Conservation (phyloP, 2,113 vertebrate genomes). For the Leptocoma aspasia region DNA sequence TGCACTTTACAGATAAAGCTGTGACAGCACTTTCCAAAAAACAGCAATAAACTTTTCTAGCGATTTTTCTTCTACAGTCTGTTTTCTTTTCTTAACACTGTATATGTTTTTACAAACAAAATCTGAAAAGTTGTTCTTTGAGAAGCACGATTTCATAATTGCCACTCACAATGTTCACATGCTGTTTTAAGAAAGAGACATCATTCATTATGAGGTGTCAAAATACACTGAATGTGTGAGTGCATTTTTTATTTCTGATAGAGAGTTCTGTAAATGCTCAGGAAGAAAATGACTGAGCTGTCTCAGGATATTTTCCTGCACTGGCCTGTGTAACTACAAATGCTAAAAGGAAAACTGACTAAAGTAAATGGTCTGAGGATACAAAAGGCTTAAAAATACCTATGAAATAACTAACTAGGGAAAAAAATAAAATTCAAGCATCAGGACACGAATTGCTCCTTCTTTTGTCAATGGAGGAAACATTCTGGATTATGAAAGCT, state of each 20-base stretch:
- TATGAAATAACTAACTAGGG: background rate
- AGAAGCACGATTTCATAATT: background rate
- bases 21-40: background rate
- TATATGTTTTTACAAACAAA: background rate
- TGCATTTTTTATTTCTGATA: background rate
- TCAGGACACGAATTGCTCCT: background rate
- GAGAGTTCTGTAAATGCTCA: background rate
- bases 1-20: background rate
- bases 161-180: background rate
- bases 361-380: background rate
- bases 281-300: background rate
- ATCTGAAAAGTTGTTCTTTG: background rate
- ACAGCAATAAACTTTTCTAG: background rate
- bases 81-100: background rate
- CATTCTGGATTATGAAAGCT: slow-evolving; percentile 1
- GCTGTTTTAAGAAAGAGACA: background rate
- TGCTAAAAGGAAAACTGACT: background rate
- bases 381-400: background rate
- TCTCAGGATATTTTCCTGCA: background rate
- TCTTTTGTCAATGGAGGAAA: slow-evolving; percentile 17
- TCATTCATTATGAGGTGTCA: background rate
- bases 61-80: background rate
- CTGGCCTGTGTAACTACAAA: background rate
- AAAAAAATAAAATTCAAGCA: background rate
- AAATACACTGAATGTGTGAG: background rate